Evolutionary conservation across 2,797 vertebrate species (phyloP), one percentile per base, ranked within the genome.

Genomic region (Gephyroberyx darwinii): DNA sequence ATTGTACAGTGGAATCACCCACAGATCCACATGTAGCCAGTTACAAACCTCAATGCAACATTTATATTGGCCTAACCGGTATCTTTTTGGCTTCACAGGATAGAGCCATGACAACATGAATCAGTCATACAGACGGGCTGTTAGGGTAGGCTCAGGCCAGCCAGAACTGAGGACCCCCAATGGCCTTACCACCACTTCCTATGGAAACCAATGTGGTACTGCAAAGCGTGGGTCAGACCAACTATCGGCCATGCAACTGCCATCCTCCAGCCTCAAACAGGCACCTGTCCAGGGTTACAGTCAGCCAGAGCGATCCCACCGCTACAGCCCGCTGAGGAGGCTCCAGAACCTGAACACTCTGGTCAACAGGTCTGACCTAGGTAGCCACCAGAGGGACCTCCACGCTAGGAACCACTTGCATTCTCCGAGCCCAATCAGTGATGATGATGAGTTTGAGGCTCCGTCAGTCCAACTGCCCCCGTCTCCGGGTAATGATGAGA

Each of bases 21-120:
- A 26, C 16, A 45, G 31, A 16, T 54, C 26, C 53, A 1, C 30
- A 41, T 35, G 53, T 17, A 30, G 20, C 39, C 30, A 75, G 14
- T 26, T 26, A 26, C 26, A 26, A 74, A 77, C 58, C 67, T 73
- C 1, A 43, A 31, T 65, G 33, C 17, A 59, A 57, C 35, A n/a
- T 65, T 65, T 65, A 64, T 1, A 20, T 45, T 57, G 13, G 1
- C 50, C 50, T 90, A 78, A 90, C 57, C 33, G 71, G 7, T 35
- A 10, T 77, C 61, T 70, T 60, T 66, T 31, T 75, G 80, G 50
- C 74, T 37, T 87, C 68, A 68, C 93, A 98, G 97, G 95, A 95
- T 93, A 92, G 92, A 95, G 93, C 90, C 88, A 93, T 93, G 95
- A 91, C 93, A 96, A 94, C 93, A 98, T 99, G 97, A 98, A 97